A percentile compares a stretch with the other conserved stretches of the same genome.
Conservation (phyloP, 1,140 invertebrate species). For the Sminthurinus signatus region DNA sequence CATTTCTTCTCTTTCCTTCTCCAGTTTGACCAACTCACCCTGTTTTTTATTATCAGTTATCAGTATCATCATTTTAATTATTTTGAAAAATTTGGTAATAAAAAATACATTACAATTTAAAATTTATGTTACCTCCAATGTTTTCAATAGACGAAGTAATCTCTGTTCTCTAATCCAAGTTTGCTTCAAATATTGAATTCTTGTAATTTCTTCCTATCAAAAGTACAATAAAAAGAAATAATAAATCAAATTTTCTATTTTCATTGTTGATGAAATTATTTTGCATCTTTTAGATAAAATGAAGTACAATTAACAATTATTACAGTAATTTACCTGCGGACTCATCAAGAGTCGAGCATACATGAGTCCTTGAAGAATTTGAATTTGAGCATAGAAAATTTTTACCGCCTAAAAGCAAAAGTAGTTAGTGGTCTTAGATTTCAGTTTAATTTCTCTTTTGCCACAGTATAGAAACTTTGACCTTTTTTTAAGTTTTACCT, state of each 20-base stretch:
- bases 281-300: too few species aligned
- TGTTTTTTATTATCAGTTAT: neutral
- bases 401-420: too few species aligned
- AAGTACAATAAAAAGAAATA: too few species aligned
- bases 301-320: too few species aligned
- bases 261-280: too few species aligned
- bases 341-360: constrained; percentile 12
- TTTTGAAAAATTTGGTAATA: neutral
- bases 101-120: neutral
- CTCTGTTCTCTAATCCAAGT: constrained; percentile 19
- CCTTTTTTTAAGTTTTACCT: too few species aligned
- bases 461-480: too few species aligned
- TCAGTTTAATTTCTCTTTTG: too few species aligned
- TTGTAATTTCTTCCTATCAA: constrained; percentile 11
- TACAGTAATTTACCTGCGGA: too few species aligned
- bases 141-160: neutral
- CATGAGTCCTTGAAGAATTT: constrained; percentile 15
- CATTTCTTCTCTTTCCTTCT: neutral
- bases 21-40: neutral
- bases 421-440: too few species aligned
- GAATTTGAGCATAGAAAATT: constrained; percentile 7
- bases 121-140: neutral
- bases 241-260: too few species aligned
- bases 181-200: constrained; percentile 12
- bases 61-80: constrained; percentile 1